A percentile compares a stretch with the other conserved stretches of the same genome.
Evolutionary conservation across 1,140 invertebrate species (phyloP).

Genomic region (Drosophila pandora): DNA sequence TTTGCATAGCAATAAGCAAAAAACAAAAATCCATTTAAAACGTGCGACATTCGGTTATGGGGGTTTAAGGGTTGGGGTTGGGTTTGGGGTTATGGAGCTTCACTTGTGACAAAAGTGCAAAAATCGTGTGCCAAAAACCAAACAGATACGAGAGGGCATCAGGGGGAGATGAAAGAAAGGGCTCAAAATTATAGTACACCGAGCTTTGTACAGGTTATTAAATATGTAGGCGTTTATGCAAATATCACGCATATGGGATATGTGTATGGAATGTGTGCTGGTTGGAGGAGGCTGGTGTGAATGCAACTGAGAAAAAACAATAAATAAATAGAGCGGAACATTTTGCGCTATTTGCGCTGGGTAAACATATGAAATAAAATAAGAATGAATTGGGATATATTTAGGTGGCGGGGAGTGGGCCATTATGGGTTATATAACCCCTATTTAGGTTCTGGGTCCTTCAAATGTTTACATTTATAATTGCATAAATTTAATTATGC

Average conservation of each 20-base stretch:
- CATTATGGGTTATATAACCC: slow-evolving; percentile 19
- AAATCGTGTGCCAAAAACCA: slow-evolving; percentile 66
- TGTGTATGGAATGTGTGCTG: slow-evolving; percentile 18
- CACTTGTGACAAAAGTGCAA: slow-evolving; percentile 65
- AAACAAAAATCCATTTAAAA: slow-evolving; percentile 51
- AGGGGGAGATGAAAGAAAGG: neutral
- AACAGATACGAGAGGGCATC: slow-evolving; percentile 40
- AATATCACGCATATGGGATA: slow-evolving; percentile 50
- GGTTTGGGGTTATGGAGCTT: slow-evolving; percentile 21
- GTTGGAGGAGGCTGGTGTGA: slow-evolving; percentile 11
- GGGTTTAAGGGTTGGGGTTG: slow-evolving; percentile 20
- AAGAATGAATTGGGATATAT: slow-evolving; percentile 10
- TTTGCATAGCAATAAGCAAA: slow-evolving; percentile 68
- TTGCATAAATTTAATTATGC: slow-evolving; percentile 79
- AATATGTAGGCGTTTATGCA: slow-evolving; percentile 69
- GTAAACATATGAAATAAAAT: slow-evolving; percentile 34
- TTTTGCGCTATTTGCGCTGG: slow-evolving; percentile 69
- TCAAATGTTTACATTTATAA: slow-evolving; percentile 73
- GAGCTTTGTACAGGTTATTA: slow-evolving; percentile 71
- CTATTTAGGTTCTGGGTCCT: slow-evolving; percentile 20
- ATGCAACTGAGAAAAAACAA: slow-evolving; percentile 29
- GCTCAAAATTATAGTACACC: slow-evolving; percentile 63
- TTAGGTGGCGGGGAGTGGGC: neutral
- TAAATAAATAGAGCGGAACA: slow-evolving; percentile 71
- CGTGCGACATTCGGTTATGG: slow-evolving; percentile 29